Percentiles rank a stretch among this genome's conserved stretches.
These are phyloP conservation scores for Cryptosula pallasiana DNA, from an alignment of 2,888 invertebrate genomes.

Conservation along the genomic window DNA sequence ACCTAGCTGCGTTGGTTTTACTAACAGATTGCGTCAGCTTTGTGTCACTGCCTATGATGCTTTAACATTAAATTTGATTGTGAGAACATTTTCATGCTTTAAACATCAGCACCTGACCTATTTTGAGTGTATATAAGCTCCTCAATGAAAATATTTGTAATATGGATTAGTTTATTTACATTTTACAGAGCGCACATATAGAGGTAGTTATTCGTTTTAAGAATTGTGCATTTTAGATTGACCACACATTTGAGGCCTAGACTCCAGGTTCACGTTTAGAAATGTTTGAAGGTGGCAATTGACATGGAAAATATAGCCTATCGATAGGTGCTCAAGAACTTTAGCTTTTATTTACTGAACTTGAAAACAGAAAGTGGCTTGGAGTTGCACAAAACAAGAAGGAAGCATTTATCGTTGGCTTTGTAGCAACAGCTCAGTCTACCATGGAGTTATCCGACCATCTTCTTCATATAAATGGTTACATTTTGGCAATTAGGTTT, in stretches of 20 bases:
- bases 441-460: background rate
- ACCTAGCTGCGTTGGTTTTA: too few relatives aligned
- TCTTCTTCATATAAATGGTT: background rate
- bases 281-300: background rate
- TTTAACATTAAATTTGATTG: too few relatives aligned
- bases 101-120: too few relatives aligned
- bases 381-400: background rate
- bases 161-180: too few relatives aligned
- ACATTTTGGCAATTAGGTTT: background rate
- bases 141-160: too few relatives aligned
- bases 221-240: background rate
- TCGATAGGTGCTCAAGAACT: background rate
- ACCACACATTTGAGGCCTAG: background rate
- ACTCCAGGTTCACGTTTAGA: background rate
- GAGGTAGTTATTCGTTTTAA: background rate
- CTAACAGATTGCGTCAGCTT: too few relatives aligned
- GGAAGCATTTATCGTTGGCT: background rate
- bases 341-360: background rate
- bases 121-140: too few relatives aligned
- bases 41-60: too few relatives aligned
- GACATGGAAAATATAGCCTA: background rate
- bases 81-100: too few relatives aligned
- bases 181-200: too few relatives aligned
- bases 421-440: background rate
- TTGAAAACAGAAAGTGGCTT: background rate